Evolutionary conservation across 2,888 invertebrate genomes (phyloP).

Genomic region (Melieria picta): DNA sequence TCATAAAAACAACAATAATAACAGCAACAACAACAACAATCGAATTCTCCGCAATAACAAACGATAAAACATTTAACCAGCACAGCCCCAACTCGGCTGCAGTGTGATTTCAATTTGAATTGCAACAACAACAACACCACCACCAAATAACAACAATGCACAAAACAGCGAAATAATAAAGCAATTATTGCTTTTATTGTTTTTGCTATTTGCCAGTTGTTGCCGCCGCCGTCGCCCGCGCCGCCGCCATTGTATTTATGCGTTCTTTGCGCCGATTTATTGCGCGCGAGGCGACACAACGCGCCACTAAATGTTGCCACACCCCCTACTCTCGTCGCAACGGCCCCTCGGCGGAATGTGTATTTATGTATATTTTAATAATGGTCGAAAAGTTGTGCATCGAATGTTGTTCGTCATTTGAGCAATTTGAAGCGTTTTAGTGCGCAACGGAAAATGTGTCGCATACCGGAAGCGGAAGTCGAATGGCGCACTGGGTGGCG

Average conservation of each 20-base stretch:
- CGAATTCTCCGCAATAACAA: not conserved
- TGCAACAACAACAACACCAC: conserved; percentile 13
- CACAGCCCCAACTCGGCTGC: too few relatives aligned
- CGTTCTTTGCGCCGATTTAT: too few relatives aligned
- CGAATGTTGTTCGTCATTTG: too few relatives aligned
- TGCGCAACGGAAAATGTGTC: not conserved
- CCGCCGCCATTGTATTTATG: not conserved
- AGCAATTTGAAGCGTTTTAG: too few relatives aligned
- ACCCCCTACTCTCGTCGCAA: too few relatives aligned
- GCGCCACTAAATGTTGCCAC: too few relatives aligned
- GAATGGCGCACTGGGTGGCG: not conserved
- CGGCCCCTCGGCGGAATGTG: too few relatives aligned
- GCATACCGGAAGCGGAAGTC: not conserved
- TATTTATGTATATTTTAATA: too few relatives aligned
- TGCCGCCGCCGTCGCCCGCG: not conserved
- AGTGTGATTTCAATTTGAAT: not conserved
- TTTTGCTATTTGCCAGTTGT: not conserved
- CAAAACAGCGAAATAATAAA: conserved; percentile 15
- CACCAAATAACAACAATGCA: not conserved
- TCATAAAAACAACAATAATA: conserved; percentile 19
- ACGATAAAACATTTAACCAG: too few relatives aligned
- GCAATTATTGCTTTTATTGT: conserved; percentile 14
- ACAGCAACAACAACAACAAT: conserved; percentile 7
- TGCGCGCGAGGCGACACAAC: too few relatives aligned
- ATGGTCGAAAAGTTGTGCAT: too few relatives aligned